These are phyloP conservation scores for Acanthurus leucopareius DNA, from an alignment of 2,797 vertebrate species.

Conservation along the genomic window DNA sequence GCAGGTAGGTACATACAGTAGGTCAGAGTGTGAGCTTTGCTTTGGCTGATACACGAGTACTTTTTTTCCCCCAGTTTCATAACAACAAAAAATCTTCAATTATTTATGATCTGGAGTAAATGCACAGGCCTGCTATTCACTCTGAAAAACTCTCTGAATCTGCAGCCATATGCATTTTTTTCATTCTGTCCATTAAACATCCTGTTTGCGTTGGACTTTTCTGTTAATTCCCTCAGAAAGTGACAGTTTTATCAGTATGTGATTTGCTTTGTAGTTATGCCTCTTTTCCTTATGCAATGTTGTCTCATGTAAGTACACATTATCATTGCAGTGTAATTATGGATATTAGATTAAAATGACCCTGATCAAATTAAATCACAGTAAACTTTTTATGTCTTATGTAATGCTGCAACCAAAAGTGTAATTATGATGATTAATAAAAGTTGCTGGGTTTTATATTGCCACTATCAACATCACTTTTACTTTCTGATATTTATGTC, in stretches of 20 bases:
- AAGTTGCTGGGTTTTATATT: conserved; percentile 4
- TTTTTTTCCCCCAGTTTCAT: background rate
- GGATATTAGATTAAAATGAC: background rate
- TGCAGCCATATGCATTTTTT: background rate
- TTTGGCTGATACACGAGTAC: background rate
- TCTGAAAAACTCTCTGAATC: background rate
- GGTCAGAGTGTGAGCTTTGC: conserved; percentile 32
- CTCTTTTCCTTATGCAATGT: background rate
- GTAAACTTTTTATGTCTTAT: background rate
- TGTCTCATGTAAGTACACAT: background rate
- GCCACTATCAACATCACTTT: background rate
- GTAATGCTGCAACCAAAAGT: background rate
- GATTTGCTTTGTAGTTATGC: background rate
- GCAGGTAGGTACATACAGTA: conserved; percentile 48
- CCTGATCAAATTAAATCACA: background rate
- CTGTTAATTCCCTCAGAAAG: background rate
- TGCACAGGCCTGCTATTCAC: background rate
- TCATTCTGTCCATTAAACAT: background rate
- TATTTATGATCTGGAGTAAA: background rate
- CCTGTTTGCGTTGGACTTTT: background rate
- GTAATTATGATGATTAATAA: conserved; percentile 5
- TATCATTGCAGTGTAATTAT: background rate
- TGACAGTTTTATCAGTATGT: background rate
- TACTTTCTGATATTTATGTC: background rate
- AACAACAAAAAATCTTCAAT: background rate